Conservation (phyloP, 2,888 invertebrate genomes). For the Xestoiulus laeticollis region DNA sequence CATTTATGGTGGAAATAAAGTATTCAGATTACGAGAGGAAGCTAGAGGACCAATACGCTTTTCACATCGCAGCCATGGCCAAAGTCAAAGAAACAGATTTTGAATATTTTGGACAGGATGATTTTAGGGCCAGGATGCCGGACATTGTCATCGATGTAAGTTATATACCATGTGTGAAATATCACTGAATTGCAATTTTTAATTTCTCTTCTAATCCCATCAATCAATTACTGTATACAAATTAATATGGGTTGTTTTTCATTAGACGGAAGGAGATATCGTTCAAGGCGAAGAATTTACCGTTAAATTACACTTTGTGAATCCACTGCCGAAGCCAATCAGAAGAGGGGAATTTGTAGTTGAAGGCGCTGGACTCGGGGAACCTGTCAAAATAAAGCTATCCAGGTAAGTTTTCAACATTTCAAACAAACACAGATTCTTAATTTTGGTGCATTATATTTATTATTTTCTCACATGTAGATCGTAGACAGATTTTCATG, state of each 20-base stretch:
- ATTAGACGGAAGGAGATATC: slow-evolving; percentile 65
- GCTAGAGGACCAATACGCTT: slow-evolving; percentile 81
- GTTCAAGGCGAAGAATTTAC: slow-evolving; percentile 67
- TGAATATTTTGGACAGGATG: slow-evolving; percentile 89
- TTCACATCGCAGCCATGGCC: slow-evolving; percentile 83
- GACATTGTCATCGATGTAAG: slow-evolving; percentile 70
- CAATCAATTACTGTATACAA: too few relatives aligned
- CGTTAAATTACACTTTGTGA: slow-evolving; percentile 76
- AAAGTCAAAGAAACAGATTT: slow-evolving; percentile 81
- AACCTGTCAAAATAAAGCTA: slow-evolving; percentile 76
- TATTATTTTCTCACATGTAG: too few relatives aligned
- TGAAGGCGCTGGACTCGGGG: slow-evolving; percentile 82
- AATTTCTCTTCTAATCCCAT: too few relatives aligned
- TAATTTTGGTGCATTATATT: too few relatives aligned
- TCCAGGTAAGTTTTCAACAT: slow-evolving; percentile 71
- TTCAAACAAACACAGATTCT: too few relatives aligned
- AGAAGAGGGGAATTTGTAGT: slow-evolving; percentile 81
- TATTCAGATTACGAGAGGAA: slow-evolving; percentile 82
- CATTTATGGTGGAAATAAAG: slow-evolving; percentile 75
- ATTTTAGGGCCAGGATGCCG: slow-evolving; percentile 87
- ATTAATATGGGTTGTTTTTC: too few relatives aligned
- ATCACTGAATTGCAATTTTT: too few relatives aligned
- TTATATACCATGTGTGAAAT: background rate
- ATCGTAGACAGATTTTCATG: too few relatives aligned
- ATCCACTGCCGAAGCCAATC: slow-evolving; percentile 82